Conservation (phyloP, 2,113 vertebrate genomes). For the Aix galericulata region DNA sequence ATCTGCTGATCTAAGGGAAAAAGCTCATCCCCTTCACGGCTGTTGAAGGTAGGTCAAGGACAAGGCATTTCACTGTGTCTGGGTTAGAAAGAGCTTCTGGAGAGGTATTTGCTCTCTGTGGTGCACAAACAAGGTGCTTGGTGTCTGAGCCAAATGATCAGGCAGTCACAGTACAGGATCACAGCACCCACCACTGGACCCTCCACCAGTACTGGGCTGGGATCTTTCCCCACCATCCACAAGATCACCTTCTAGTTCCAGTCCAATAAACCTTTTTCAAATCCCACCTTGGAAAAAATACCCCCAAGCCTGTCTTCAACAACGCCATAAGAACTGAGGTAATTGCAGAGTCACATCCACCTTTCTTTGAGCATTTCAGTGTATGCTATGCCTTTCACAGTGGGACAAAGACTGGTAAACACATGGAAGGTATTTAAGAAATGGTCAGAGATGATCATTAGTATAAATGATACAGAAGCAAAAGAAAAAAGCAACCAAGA, state of each 20-base stretch:
- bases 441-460: neutral
- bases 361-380: neutral
- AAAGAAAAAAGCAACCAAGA: neutral
- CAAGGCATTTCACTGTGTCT: neutral
- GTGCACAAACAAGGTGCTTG: neutral
- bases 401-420: neutral
- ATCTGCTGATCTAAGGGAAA: slow-evolving; percentile 1
- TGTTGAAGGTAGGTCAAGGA: neutral
- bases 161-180: neutral
- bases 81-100: neutral
- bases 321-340: neutral
- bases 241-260: neutral
- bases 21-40: neutral
- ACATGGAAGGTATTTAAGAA: slow-evolving; percentile 5
- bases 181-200: neutral
- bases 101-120: neutral
- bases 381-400: neutral
- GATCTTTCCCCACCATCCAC: neutral
- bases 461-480: neutral
- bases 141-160: neutral
- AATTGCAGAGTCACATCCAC: neutral
- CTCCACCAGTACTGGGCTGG: neutral
- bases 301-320: neutral
- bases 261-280: neutral
- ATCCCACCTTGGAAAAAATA: neutral